Evolutionary conservation across 2,113 vertebrate species (phyloP).

Genomic region (Litocranius walleri): DNA sequence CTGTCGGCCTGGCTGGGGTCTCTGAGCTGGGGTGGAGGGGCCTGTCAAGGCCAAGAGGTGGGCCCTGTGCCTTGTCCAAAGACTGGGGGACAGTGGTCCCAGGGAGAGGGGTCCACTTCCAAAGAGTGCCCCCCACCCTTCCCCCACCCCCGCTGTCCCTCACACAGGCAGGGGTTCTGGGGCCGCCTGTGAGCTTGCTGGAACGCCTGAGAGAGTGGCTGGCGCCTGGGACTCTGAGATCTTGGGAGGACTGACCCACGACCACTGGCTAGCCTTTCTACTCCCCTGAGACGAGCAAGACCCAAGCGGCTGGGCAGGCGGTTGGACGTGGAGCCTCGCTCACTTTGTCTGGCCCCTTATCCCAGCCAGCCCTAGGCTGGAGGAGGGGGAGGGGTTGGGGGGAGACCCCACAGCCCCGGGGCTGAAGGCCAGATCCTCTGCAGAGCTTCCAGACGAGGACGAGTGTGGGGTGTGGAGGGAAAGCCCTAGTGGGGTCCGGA

Average conservation of each 20-base stretch:
- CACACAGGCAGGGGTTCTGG: too few species aligned
- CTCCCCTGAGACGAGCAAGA: background rate
- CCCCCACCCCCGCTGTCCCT: too few species aligned
- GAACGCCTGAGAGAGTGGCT: too few species aligned
- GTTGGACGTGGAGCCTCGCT: background rate
- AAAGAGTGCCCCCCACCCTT: too few species aligned
- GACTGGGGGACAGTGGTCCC: background rate
- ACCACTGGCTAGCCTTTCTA: background rate
- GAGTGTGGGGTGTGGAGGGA: background rate
- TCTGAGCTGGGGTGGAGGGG: background rate
- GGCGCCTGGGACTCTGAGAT: too few species aligned
- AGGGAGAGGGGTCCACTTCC: background rate
- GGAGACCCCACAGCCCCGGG: background rate
- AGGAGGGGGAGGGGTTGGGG: background rate
- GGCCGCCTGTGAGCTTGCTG: too few species aligned
- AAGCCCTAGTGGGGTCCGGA: background rate
- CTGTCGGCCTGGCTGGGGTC: background rate
- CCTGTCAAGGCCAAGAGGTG: background rate
- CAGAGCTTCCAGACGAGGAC: background rate
- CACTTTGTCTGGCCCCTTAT: background rate
- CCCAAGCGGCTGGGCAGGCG: background rate
- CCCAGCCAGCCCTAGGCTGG: background rate
- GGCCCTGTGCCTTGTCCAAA: background rate
- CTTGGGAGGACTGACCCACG: background rate
- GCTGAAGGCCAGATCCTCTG: background rate